Conservation (phyloP, 2,888 invertebrate species). For the Mesorhabditis spiculigera region DNA sequence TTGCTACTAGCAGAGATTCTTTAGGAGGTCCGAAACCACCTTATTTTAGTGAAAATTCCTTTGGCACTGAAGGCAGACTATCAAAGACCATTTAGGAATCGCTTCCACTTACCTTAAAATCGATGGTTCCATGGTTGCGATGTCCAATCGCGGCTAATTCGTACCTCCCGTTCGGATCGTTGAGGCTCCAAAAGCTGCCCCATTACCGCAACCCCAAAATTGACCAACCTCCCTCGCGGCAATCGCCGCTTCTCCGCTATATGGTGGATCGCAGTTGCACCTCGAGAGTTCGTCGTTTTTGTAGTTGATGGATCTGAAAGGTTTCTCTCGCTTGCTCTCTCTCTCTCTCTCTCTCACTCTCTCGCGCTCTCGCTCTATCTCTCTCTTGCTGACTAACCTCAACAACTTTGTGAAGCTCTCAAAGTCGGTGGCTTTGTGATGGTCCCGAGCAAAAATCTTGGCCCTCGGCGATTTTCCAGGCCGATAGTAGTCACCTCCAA, state of each 20-base stretch:
- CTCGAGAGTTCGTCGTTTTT: constrained; percentile 68
- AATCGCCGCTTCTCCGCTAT: constrained; percentile 72
- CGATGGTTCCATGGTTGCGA: background rate
- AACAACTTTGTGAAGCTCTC: background rate
- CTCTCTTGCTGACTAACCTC: constrained; percentile 17
- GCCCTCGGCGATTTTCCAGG: constrained; percentile 48
- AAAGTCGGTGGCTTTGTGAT: background rate
- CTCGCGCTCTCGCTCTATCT: too few relatives aligned
- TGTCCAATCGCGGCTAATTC: background rate
- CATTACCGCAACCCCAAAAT: background rate
- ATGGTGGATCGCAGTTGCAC: constrained; percentile 70
- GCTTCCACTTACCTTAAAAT: background rate
- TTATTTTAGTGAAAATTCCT: too few relatives aligned
- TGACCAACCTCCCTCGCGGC: constrained; percentile 69
- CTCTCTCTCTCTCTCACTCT: too few relatives aligned
- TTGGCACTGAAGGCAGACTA: background rate
- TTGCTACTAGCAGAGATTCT: too few relatives aligned
- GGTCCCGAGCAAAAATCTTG: constrained; percentile 6
- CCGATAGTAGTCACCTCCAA: constrained; percentile 2
- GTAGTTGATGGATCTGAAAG: constrained; percentile 69
- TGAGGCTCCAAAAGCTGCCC: background rate
- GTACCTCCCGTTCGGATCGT: constrained; percentile 6
- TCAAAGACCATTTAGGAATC: background rate
- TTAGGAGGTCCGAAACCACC: too few relatives aligned
- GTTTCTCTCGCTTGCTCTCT: background rate